Evolutionary conservation across 2,797 vertebrate species (phyloP), one percentile per base, ranked within the genome.

Genomic region (Saxicola maurus): DNA sequence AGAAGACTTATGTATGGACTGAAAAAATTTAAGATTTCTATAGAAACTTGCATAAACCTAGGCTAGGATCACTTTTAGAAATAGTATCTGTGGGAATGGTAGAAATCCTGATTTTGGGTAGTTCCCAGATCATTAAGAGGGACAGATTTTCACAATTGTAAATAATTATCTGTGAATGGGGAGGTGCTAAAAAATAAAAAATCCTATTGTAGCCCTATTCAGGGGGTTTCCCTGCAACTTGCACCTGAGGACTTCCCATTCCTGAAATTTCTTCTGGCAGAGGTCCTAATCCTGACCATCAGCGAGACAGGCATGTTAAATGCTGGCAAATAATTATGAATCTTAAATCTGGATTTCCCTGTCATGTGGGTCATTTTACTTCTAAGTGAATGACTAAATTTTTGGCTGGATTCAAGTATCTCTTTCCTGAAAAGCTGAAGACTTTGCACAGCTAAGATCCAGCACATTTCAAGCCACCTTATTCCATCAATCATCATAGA

Each of bases 391-490:
- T 25, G 12, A 8, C 24, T 57, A 11, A 2, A n/a, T 31, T 56
- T 83, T 67, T 64, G 16, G 23, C 37, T 71, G 40, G 38, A 33
- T 33, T 72, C 15, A 31, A 31, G 8, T 27, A 19, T 17, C 4
- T 87, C 24, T 64, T 28, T 52, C 59, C 31, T 68, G 43, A 48
- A 86, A 76, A 85, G 8, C 30, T 52, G 14, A 52, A 42, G 42
- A 15, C 25, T 67, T 77, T 56, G 28, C 17, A 19, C 2, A 46
- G 37, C 33, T 60, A 49, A 59, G 49, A 60, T 76, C 9, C 14
- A 48, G n/a, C 8, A 42, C 1, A 0, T 31, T 46, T 57, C 2
- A 3, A 73, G 30, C 21, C 1, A 1, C 24, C 9, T 65, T 57
- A 40, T 69, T 86, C n/a, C 19, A 9, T 10, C 2, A 2, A 38